A percentile compares a stretch with the other conserved stretches of the same genome.
phyloP scores from a whole-genome alignment of 2,113 vertebrate genomes.

The Delphinapterus leucas region DNA sequence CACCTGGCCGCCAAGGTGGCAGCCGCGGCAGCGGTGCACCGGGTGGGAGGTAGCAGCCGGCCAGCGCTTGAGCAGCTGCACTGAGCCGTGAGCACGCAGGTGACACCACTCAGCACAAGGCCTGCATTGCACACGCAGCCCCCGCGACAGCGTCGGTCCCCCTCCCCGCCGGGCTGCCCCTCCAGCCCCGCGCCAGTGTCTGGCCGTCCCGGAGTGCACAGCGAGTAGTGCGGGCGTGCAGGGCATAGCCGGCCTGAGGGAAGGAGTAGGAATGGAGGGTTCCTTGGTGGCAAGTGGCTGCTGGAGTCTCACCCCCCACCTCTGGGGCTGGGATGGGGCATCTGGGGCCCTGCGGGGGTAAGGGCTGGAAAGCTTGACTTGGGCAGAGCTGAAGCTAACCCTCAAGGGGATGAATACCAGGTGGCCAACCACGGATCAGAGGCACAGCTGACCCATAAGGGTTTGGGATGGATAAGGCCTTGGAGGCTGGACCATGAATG shows the following conservation, averaged over 20 bases:
- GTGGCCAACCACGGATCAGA: not conserved
- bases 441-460: not conserved
- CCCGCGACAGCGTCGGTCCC: not conserved
- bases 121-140: slow-evolving; percentile 48
- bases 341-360: not conserved
- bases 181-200: not conserved
- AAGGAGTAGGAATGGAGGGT: not conserved
- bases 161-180: not conserved
- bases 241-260: slow-evolving; percentile 19
- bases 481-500: not conserved
- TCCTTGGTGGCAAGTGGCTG: too few species aligned
- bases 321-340: not conserved
- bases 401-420: not conserved
- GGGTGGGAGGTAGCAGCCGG: slow-evolving; percentile 73
- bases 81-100: slow-evolving; percentile 79
- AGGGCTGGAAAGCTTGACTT: not conserved
- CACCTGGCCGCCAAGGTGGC: slow-evolving; percentile 67
- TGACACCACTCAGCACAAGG: slow-evolving; percentile 76
- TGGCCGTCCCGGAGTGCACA: slow-evolving; percentile 56
- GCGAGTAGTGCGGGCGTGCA: slow-evolving; percentile 46
- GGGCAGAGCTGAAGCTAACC: not conserved
- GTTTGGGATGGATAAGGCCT: not conserved
- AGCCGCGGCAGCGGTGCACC: slow-evolving; percentile 78
- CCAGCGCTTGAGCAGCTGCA: slow-evolving; percentile 83
- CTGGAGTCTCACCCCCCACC: not conserved